Conservation (phyloP, 2,888 invertebrate genomes). For the Tethea ocularis region DNA sequence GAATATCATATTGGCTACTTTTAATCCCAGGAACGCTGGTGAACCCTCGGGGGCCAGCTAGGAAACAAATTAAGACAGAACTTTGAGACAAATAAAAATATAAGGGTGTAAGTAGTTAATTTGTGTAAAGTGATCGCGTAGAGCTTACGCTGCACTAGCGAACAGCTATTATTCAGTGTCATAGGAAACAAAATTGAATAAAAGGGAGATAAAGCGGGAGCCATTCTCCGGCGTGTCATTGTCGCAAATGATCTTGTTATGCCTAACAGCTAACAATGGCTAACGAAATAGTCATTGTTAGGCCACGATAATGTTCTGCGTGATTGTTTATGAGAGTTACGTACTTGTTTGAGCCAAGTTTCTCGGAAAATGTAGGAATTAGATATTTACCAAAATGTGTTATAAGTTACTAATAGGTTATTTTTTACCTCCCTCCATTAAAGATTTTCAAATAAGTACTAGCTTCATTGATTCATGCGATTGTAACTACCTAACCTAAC, state of each 20-base stretch:
- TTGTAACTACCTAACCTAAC: too few relatives aligned
- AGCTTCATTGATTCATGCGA: too few relatives aligned
- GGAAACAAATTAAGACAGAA: background rate
- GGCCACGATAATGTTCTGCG: conserved; percentile 20
- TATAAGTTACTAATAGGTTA: background rate
- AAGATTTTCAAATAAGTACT: too few relatives aligned
- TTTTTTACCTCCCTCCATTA: too few relatives aligned
- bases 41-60: too few relatives aligned
- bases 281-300: conserved; percentile 30
- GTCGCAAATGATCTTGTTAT: conserved; percentile 19
- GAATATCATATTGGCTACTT: too few relatives aligned
- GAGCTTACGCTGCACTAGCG: conserved; percentile 35
- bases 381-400: conserved; percentile 12
- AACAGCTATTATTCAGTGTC: conserved; percentile 35
- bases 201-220: conserved; percentile 15
- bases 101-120: conserved; percentile 18
- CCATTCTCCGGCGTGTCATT: conserved; percentile 19
- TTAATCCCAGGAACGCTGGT: too few relatives aligned
- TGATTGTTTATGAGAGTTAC: conserved; percentile 16
- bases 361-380: conserved; percentile 10
- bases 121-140: conserved; percentile 30
- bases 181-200: conserved; percentile 17
- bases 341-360: conserved; percentile 11
- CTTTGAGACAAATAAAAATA: conserved; percentile 1
- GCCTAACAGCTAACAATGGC: conserved; percentile 19